Evolutionary conservation across 1,140 invertebrate species (phyloP), one percentile per base, ranked within the genome.

Genomic region (Cephus cinctus): DNA sequence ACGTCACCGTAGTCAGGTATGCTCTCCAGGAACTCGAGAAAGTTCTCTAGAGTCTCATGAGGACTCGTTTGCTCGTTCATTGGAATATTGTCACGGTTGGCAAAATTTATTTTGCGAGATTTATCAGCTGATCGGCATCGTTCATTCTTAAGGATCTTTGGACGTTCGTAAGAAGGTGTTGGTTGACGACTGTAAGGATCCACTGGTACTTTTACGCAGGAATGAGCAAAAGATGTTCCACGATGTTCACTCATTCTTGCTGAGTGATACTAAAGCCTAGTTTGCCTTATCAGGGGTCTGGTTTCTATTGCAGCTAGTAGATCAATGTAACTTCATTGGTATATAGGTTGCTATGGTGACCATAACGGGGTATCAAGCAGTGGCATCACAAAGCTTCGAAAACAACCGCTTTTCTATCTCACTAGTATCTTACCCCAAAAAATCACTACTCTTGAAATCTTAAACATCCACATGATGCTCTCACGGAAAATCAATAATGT

Each of bases 1-100:
- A 87, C 73, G 31, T 87, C 84, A 27, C 77, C 79, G 52, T 87
- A 87, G 57, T 86, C 84, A 3, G 86, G 86, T 57, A 87, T 86
- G 43, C 83, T 86, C 21, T 79, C 76, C 23, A 83, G 78, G 65
- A 87, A 87, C 25, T 85, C 80, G 35, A 85, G 66, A 51, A 86
- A 78, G 32, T 79, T 81, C 32, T 81, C 77, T 5, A 78, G 63
- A 35, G 75, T 48, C 44, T 67, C 51, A 18, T 22, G 56, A 22
- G 54, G 47, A 47, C 44, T 52, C 2, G 35, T 43, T 15, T 15
- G 34, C n/a, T 56, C 54, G 1, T 39, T 51, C 1, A 65, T 54
- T 0, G 40, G 47, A 23, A 39, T 21, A 38, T 23, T 14, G 11
- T 46, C 23, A 34, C 35, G 31, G 14, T 12, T 20, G 5, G 18